phyloP scores from a whole-genome alignment of 1,140 invertebrate species.

The Leptinotarsa lineolata region DNA sequence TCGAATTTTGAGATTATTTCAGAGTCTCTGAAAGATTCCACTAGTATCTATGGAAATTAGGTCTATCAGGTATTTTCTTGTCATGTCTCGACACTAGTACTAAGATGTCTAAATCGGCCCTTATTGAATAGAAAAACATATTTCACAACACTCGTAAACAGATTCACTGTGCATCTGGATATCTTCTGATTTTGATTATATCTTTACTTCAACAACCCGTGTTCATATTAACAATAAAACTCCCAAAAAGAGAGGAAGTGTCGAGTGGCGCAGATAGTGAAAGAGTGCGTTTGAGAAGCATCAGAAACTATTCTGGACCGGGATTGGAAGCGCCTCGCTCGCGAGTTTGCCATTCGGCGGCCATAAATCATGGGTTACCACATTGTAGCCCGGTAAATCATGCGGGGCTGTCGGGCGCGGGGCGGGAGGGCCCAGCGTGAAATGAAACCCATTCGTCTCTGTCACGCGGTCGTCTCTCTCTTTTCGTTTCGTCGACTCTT shows the following conservation, averaged over 20 bases:
- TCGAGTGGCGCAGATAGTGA: slow-evolving; percentile 3
- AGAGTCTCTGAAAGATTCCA: too few species aligned
- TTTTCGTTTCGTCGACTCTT: slow-evolving; percentile 43
- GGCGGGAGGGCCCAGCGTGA: slow-evolving; percentile 59
- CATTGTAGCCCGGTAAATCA: slow-evolving; percentile 71
- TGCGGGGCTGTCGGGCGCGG: slow-evolving; percentile 54
- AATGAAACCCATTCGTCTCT: slow-evolving; percentile 59
- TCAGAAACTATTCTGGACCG: slow-evolving; percentile 19
- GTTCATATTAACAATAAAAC: neutral
- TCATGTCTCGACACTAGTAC: too few species aligned
- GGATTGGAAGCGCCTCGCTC: slow-evolving; percentile 38
- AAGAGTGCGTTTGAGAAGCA: slow-evolving; percentile 11
- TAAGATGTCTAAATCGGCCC: too few species aligned
- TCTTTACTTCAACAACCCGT: neutral
- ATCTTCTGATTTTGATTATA: neutral
- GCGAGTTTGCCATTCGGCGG: slow-evolving; percentile 56
- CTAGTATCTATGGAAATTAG: too few species aligned
- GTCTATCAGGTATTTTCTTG: too few species aligned
- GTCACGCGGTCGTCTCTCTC: slow-evolving; percentile 51
- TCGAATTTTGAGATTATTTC: too few species aligned
- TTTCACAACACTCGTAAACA: neutral
- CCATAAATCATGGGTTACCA: slow-evolving; percentile 70
- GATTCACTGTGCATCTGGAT: neutral
- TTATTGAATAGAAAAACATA: neutral
- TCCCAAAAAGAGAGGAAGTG: neutral